These are phyloP conservation scores for Leptopilina syphax DNA, from an alignment of 2,888 invertebrate genomes.

Conservation along the genomic window DNA sequence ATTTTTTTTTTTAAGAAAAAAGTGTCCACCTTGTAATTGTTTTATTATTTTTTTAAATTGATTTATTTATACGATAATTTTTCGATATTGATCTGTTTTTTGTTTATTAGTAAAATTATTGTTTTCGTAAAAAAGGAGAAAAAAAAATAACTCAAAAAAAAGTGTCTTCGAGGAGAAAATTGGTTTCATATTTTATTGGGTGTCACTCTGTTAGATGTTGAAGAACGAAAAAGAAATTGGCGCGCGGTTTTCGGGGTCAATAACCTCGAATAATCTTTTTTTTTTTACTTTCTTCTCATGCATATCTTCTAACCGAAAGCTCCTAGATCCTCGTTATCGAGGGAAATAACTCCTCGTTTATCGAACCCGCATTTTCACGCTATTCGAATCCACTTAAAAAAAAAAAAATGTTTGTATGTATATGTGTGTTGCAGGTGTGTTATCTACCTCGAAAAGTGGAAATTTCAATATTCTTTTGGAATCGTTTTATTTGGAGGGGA, in stretches of 20 bases:
- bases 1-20: too few relatives aligned
- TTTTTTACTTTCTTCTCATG: background rate
- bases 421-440: conserved; percentile 24
- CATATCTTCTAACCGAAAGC: background rate
- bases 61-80: too few relatives aligned
- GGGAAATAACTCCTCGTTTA: conserved; percentile 19
- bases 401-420: background rate
- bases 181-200: conserved; percentile 1
- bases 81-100: too few relatives aligned
- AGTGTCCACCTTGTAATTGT: too few relatives aligned
- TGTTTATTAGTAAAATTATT: too few relatives aligned
- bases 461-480: background rate
- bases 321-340: background rate
- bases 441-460: conserved; percentile 18
- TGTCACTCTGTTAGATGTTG: background rate
- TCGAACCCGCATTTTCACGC: background rate
- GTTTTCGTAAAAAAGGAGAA: too few relatives aligned
- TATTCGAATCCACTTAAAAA: conserved; percentile 6
- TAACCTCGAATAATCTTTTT: background rate
- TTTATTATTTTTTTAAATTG: too few relatives aligned
- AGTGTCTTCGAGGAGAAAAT: background rate
- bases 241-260: background rate
- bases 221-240: background rate
- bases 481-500: background rate
- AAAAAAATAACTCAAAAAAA: background rate